A percentile compares a stretch with the other conserved stretches of the same genome.
Evolutionary conservation across 2,888 invertebrate species (phyloP).

Genomic region (Lasioglossum marginatum): DNA sequence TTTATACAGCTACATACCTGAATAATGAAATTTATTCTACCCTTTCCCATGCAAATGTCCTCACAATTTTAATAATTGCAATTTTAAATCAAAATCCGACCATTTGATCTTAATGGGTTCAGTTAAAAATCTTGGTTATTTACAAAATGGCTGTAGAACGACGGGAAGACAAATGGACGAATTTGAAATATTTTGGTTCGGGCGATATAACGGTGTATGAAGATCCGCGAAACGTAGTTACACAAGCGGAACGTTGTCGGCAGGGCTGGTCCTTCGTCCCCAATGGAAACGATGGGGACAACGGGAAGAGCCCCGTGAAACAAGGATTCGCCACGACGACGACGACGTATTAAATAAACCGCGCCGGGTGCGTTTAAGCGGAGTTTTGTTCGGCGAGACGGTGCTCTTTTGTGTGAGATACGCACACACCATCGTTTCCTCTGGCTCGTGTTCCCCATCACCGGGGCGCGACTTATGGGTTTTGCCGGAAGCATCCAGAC

Average conservation of each 20-base stretch:
- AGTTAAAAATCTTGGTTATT: too few species aligned
- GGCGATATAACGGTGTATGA: too few species aligned
- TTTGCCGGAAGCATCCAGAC: not conserved
- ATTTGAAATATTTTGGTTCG: too few species aligned
- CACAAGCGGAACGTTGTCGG: not conserved
- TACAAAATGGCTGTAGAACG: too few species aligned
- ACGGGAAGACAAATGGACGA: too few species aligned
- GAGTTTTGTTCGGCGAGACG: slow-evolving; percentile 35
- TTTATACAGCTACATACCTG: too few species aligned
- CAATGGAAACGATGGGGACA: not conserved
- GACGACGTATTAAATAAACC: slow-evolving; percentile 47
- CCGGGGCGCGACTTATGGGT: not conserved
- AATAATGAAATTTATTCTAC: too few species aligned
- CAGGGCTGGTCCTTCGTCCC: not conserved
- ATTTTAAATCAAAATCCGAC: too few species aligned
- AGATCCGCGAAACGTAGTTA: not conserved
- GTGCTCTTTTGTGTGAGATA: slow-evolving; percentile 25
- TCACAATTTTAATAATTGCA: too few species aligned
- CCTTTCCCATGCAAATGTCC: too few species aligned
- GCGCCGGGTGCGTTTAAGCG: slow-evolving; percentile 34
- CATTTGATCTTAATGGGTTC: too few species aligned
- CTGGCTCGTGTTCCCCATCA: not conserved
- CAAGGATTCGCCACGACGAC: slow-evolving; percentile 18
- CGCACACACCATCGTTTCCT: slow-evolving; percentile 29
- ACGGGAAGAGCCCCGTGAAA: not conserved